A percentile compares a stretch with the other conserved stretches of the same genome.
Evolutionary conservation across 2,888 invertebrate genomes (phyloP).

Genomic region (Stenurella melanura): DNA sequence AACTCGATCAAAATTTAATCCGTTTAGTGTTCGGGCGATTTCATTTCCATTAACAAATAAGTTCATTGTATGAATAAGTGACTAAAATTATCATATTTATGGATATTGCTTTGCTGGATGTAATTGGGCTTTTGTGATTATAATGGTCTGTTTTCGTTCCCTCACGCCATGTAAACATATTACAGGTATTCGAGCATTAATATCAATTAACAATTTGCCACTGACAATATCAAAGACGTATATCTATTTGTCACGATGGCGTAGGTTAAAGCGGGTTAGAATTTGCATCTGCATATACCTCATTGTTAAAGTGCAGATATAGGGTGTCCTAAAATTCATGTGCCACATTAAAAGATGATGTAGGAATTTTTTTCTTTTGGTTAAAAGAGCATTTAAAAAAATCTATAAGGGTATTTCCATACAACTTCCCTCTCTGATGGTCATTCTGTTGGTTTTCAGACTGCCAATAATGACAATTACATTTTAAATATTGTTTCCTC

Average conservation of each 20-base stretch:
- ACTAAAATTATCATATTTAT: constrained; percentile 37
- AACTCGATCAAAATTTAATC: constrained; percentile 65
- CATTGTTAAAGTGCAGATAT: too few relatives aligned
- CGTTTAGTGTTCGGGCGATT: constrained; percentile 62
- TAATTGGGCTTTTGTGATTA: constrained; percentile 25
- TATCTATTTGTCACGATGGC: background rate
- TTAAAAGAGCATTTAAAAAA: too few relatives aligned
- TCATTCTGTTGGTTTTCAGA: too few relatives aligned
- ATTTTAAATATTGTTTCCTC: too few relatives aligned
- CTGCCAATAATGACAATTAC: too few relatives aligned
- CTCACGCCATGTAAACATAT: constrained; percentile 10
- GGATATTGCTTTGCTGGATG: constrained; percentile 25
- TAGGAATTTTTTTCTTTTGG: too few relatives aligned
- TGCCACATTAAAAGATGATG: too few relatives aligned
- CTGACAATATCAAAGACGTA: background rate
- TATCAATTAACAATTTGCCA: background rate
- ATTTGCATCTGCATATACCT: background rate
- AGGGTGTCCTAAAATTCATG: too few relatives aligned
- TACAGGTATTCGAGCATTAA: constrained; percentile 2
- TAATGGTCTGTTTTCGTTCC: constrained; percentile 22
- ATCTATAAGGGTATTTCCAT: too few relatives aligned
- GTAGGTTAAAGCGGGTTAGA: background rate
- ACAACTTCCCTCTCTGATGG: too few relatives aligned
- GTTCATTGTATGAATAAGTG: constrained; percentile 39
- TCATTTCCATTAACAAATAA: constrained; percentile 63